Evolutionary conservation across 2,113 vertebrate genomes (phyloP).

Genomic region (Oenanthe melanoleuca): DNA sequence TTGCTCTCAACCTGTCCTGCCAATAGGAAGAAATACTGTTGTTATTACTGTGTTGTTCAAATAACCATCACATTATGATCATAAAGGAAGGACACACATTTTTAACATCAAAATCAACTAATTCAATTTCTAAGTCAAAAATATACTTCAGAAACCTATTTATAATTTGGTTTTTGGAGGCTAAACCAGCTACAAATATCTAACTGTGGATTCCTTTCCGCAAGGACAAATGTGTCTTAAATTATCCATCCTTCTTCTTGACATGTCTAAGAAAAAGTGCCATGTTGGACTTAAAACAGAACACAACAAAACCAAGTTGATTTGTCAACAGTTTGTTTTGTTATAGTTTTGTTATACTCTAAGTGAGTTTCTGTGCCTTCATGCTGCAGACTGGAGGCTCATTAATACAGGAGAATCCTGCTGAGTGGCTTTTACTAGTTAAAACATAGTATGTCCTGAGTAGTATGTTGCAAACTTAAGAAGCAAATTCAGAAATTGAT

Average conservation of each 20-base stretch:
- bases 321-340: neutral
- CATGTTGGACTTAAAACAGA: neutral
- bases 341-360: neutral
- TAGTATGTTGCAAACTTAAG: neutral
- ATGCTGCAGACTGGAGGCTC: fast-evolving
- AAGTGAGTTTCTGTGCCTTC: neutral
- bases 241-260: neutral
- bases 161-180: neutral
- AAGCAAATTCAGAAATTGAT: neutral
- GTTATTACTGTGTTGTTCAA: neutral
- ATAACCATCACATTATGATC: neutral
- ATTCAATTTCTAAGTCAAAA: neutral
- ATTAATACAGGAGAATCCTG: neutral
- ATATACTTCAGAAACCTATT: neutral
- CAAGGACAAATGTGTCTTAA: neutral
- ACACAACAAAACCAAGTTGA: neutral
- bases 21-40: neutral
- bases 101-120: neutral
- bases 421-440: neutral
- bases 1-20: neutral
- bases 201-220: neutral
- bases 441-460: neutral
- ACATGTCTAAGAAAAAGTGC: neutral
- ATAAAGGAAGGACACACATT: neutral
- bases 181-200: neutral